Percentiles rank a stretch among this genome's conserved stretches.
Evolutionary conservation across 2,888 invertebrate genomes (phyloP).

Genomic region (Cerceris ruficornis): DNA sequence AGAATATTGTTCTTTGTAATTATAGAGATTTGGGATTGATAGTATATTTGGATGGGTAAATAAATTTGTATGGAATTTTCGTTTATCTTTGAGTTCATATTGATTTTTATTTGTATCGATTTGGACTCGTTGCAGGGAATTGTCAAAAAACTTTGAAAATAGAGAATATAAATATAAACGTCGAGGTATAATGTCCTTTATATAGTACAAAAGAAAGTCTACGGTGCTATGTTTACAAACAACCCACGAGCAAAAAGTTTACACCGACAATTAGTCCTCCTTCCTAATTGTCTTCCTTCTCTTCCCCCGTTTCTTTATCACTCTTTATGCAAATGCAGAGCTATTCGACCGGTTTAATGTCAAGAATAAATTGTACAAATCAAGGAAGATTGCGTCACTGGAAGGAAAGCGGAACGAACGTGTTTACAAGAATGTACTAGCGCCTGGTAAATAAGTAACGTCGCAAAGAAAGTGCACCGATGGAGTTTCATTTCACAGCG

Average conservation of each 20-base stretch:
- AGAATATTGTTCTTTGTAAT: too few relatives aligned
- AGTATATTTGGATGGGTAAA: too few relatives aligned
- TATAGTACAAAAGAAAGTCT: too few relatives aligned
- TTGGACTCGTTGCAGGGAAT: too few relatives aligned
- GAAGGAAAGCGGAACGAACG: conserved; percentile 20
- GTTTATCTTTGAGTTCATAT: too few relatives aligned
- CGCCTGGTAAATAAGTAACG: conserved; percentile 45
- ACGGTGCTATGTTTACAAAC: too few relatives aligned
- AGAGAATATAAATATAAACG: too few relatives aligned
- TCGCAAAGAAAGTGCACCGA: conserved; percentile 9
- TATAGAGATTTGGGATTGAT: too few relatives aligned
- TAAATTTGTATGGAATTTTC: too few relatives aligned
- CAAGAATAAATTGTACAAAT: conserved; percentile 13
- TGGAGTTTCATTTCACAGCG: conserved; percentile 22
- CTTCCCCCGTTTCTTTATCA: not conserved
- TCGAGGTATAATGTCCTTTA: too few relatives aligned
- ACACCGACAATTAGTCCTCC: not conserved
- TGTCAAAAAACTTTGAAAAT: too few relatives aligned
- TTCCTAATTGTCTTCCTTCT: not conserved
- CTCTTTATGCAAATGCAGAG: conserved; percentile 9
- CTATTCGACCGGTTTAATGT: not conserved
- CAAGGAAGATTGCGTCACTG: not conserved
- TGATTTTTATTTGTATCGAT: too few relatives aligned
- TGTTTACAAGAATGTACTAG: conserved; percentile 21
- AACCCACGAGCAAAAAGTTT: not conserved